phyloP scores from a whole-genome alignment of 2,113 vertebrate species.

The Dermatemys mawii region DNA sequence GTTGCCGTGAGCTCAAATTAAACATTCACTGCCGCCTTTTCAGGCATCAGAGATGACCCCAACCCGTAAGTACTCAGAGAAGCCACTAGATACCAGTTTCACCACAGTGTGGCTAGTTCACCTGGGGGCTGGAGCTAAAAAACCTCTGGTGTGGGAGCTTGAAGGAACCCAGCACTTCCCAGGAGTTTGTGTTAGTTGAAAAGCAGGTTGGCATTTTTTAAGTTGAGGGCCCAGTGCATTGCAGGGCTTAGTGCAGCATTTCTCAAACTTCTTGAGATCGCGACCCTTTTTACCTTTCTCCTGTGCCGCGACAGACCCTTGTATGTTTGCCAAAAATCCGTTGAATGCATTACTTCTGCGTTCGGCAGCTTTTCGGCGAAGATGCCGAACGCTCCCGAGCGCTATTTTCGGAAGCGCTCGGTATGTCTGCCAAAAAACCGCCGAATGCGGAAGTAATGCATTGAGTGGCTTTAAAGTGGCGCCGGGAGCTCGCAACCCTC shows the following conservation, averaged over 20 bases:
- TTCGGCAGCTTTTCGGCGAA: too few relatives aligned
- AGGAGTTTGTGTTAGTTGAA: neutral
- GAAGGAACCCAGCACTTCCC: constrained; percentile 24
- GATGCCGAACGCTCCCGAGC: too few relatives aligned
- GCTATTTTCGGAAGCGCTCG: too few relatives aligned
- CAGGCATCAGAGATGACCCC: constrained; percentile 11
- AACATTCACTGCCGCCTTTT: neutral
- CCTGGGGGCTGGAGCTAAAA: neutral
- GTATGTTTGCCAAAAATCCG: too few relatives aligned
- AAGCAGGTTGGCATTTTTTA: constrained; percentile 5
- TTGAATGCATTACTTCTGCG: too few relatives aligned
- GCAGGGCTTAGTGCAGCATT: constrained; percentile 47
- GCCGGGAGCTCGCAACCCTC: too few relatives aligned
- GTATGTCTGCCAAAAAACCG: too few relatives aligned
- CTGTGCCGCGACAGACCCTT: too few relatives aligned
- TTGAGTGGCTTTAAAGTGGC: too few relatives aligned
- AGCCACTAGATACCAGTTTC: neutral
- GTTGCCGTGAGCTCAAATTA: neutral
- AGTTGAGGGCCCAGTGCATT: constrained; percentile 12
- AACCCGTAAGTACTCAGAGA: neutral
- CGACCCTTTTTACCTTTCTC: too few relatives aligned
- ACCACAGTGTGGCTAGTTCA: neutral
- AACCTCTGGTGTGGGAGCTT: neutral
- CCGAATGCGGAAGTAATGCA: too few relatives aligned
- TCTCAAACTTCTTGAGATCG: too few relatives aligned